phyloP scores from a whole-genome alignment of 2,888 invertebrate genomes.

The Gasteruption jaculator region DNA sequence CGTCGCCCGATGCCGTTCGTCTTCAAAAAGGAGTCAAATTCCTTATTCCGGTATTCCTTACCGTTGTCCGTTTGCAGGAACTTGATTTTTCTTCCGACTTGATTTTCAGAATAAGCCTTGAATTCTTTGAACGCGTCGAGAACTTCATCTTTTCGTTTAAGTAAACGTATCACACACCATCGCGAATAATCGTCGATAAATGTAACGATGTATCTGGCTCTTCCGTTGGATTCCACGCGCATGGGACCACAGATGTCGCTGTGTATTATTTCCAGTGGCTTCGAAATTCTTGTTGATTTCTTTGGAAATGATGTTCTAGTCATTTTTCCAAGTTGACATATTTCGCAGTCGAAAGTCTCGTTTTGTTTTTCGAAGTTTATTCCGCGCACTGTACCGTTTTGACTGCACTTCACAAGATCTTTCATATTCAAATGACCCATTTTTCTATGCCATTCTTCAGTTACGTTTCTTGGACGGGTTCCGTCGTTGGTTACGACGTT shows the following conservation, averaged over 20 bases:
- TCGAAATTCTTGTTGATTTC: slow-evolving; percentile 11
- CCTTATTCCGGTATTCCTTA: slow-evolving; percentile 20
- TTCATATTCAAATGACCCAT: slow-evolving; percentile 1
- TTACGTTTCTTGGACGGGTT: not conserved
- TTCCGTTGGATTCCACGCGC: slow-evolving; percentile 21
- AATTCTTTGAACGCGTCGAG: slow-evolving; percentile 24
- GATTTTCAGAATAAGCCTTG: slow-evolving; percentile 23
- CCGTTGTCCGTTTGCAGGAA: slow-evolving; percentile 26
- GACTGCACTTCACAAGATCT: slow-evolving; percentile 1
- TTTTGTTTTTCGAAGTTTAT: slow-evolving; percentile 4
- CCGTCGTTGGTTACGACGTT: slow-evolving; percentile 4
- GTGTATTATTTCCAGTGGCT: slow-evolving; percentile 24
- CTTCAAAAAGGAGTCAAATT: slow-evolving; percentile 24
- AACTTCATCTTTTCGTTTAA: slow-evolving; percentile 24
- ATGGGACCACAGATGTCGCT: slow-evolving; percentile 26
- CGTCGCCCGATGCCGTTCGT: slow-evolving; percentile 25
- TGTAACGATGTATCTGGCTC: slow-evolving; percentile 26
- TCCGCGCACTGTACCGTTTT: slow-evolving; percentile 2
- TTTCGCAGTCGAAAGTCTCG: slow-evolving; percentile 2
- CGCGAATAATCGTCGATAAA: slow-evolving; percentile 29
- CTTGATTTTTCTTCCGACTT: slow-evolving; percentile 23
- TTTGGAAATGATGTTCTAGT: slow-evolving; percentile 16
- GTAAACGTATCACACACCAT: slow-evolving; percentile 24
- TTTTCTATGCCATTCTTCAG: slow-evolving; percentile 1
- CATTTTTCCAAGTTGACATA: slow-evolving; percentile 8